Base-by-base conservation (phyloP, 2,797 vertebrate genomes). In the Aratinga solstitialis region DNA sequence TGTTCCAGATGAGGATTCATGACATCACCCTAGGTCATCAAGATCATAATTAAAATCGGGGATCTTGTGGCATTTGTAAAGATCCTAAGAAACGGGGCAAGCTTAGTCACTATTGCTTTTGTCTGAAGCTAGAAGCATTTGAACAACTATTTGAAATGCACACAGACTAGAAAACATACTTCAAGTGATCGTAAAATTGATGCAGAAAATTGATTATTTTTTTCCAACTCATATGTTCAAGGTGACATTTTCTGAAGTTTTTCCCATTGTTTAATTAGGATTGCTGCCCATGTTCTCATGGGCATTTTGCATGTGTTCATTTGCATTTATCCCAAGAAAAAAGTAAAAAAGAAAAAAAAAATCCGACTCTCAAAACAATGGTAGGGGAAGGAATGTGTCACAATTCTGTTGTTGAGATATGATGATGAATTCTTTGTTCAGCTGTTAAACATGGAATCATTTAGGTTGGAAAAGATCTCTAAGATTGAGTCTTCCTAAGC, bases 211-310 rank as follows among this genome's bases (percentile, higher is more conserved):
- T 11, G 4, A 48, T 34, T 61, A 10, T 38, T 76, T 50, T 47
- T 22, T 48, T 36, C 5, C 7, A 78, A 8, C 21, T 36, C 14
- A 0, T 5, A 4, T 10, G 5, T 23, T 69, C 76, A 58, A 38
- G 8, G 6, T 78, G 18, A 88, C 42, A 22, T 74, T 30, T 5
- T 16, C 53, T 63, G 51, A 65, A 29, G 19, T 1, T 67, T 36
- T 74, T 7, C 27, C 26, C 7, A 65, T 34, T 29, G 10, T 63
- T 62, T 83, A 26, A 45, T 72, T n/a, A 18, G 62, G 19, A 43
- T 34, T 72, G 17, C 10, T 68, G 20, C 27, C 27, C 59, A 2
- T 47, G 27, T 38, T 59, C 23, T 8, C 3, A 1, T 74, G 21
- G 61, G 65, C 24, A 11, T 56, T 87, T 85, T 34, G 8, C 27